Base-by-base conservation (phyloP, 2,113 vertebrate species). In the Phasianus colchicus region DNA sequence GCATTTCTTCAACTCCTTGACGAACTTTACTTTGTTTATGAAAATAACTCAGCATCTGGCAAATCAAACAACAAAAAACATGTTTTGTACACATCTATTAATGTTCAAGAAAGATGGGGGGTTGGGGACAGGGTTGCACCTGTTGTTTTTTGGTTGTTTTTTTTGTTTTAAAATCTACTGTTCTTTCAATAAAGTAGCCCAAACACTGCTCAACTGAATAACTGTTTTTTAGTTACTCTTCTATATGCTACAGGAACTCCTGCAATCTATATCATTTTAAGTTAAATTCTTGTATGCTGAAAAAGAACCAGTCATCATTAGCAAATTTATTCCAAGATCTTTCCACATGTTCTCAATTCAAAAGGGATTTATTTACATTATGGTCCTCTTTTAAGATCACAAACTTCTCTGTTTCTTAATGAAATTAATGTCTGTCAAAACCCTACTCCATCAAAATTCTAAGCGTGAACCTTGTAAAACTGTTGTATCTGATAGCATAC, bases 1-100 rank as follows among this genome's bases (percentile, higher is more conserved):
- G 98, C 99, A 99, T 99, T 97, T 98, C 98, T 84, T 99, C 99
- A 50, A 99, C 98, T 29, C 98, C 98, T 66, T 98, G 97, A 27
- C 98, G 98, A 70, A 98, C 95, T 91, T 98, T 99, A 89, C 97
- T 98, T 96, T 98, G 99, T 45, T 97, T 97, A 95, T 99, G 99
- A 95, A 99, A 98, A 94, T 99, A 98, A 73, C 96, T 98, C 93
- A 99, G 84, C 10, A 99, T 96, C 99, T 99, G 88, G 32, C 32
- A 74, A 83, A 95, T 86, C 7, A 90, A 58, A 70, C 2, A 66
- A 78, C 87, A 3, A 20, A 3, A 66, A 77, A 5, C 27, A 3
- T 0, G 22, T 6, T 70, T 76, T 65, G 32, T 36, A 65, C 22
- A 29, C 19, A 40, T 36, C n/a, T 63, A 76, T 45, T 34, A 48